Evolutionary conservation across 2,888 invertebrate genomes (phyloP).

Genomic region (Phrixothrix hirtus): DNA sequence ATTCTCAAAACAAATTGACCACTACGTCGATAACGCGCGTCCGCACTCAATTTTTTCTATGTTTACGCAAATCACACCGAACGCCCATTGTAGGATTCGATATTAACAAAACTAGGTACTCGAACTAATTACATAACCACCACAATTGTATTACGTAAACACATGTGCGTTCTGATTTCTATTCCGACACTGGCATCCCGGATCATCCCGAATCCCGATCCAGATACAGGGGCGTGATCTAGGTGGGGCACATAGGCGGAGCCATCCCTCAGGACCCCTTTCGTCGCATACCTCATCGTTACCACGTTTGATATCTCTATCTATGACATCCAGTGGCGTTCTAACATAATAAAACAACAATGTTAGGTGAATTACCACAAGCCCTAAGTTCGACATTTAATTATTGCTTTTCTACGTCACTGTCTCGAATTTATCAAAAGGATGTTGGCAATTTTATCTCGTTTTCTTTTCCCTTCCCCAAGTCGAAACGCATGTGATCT

Average conservation of each 20-base stretch:
- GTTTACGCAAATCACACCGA: too few relatives aligned
- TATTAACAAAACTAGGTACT: not conserved
- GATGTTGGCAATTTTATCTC: constrained; percentile 15
- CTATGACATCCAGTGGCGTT: constrained; percentile 32
- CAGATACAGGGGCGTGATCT: constrained; percentile 52
- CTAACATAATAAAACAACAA: too few relatives aligned
- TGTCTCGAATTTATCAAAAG: constrained; percentile 10
- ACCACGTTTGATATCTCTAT: constrained; percentile 29
- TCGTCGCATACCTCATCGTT: constrained; percentile 51
- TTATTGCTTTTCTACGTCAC: constrained; percentile 13
- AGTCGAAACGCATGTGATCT: not conserved
- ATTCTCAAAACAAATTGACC: constrained; percentile 2
- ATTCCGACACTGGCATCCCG: constrained; percentile 40
- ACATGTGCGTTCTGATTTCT: constrained; percentile 33
- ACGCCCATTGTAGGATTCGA: too few relatives aligned
- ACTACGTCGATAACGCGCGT: too few relatives aligned
- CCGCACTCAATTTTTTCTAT: too few relatives aligned
- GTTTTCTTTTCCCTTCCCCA: constrained; percentile 2
- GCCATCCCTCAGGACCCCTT: constrained; percentile 61
- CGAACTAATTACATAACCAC: constrained; percentile 7
- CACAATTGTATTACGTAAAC: constrained; percentile 8
- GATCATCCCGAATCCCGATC: constrained; percentile 39
- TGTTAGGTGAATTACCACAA: too few relatives aligned
- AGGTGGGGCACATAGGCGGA: constrained; percentile 65
- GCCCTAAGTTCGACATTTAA: too few relatives aligned